A percentile compares a stretch with the other conserved stretches of the same genome.
These are phyloP conservation scores for Euclidia mi DNA, from an alignment of 2,888 invertebrate genomes.

Conservation along the genomic window DNA sequence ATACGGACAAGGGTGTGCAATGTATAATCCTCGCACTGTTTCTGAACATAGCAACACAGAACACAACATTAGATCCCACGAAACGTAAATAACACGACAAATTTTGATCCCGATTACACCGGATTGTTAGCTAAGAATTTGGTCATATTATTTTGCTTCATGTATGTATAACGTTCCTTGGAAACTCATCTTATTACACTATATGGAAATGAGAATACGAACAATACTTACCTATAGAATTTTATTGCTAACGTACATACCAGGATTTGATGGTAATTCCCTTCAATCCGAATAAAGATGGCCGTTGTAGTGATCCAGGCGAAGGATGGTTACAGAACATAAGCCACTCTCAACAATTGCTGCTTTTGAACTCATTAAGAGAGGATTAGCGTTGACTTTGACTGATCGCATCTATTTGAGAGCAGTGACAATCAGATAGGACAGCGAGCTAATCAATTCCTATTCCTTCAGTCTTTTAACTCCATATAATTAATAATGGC, in stretches of 20 bases:
- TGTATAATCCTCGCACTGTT: slow-evolving; percentile 36
- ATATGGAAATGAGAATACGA: slow-evolving; percentile 18
- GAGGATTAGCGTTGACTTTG: slow-evolving; percentile 85
- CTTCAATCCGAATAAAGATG: slow-evolving; percentile 34
- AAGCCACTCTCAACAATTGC: slow-evolving; percentile 75
- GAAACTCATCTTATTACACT: slow-evolving; percentile 6
- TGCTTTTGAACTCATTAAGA: slow-evolving; percentile 85
- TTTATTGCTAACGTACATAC: slow-evolving; percentile 20
- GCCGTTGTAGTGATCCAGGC: slow-evolving; percentile 29
- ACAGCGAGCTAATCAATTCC: slow-evolving; percentile 76
- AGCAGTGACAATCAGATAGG: slow-evolving; percentile 70
- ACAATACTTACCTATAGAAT: slow-evolving; percentile 20
- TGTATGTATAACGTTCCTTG: not conserved
- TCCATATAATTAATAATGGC: slow-evolving; percentile 60
- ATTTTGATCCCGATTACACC: slow-evolving; percentile 16
- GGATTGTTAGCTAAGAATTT: not conserved
- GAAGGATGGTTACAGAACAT: slow-evolving; percentile 58
- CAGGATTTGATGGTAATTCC: slow-evolving; percentile 22
- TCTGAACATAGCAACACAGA: slow-evolving; percentile 16
- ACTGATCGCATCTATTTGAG: slow-evolving; percentile 78
- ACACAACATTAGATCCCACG: slow-evolving; percentile 14
- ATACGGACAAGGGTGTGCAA: slow-evolving; percentile 36
- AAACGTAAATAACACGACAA: slow-evolving; percentile 39
- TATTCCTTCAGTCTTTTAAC: slow-evolving; percentile 68
- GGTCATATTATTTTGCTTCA: not conserved